Evolutionary conservation across 2,888 invertebrate genomes (phyloP).

Genomic region (Troides helena): DNA sequence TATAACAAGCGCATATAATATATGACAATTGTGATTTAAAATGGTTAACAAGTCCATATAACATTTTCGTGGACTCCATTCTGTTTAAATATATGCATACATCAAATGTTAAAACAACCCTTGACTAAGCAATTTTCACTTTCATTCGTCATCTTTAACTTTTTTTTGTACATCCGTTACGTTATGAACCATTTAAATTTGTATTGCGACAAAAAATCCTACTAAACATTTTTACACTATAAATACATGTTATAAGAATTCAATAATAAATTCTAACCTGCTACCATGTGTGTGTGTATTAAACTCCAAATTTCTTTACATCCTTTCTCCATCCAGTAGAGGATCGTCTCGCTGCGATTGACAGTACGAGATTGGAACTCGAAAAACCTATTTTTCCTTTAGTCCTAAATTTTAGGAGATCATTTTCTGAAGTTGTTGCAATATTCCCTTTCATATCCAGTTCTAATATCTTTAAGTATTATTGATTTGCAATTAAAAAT

Average conservation of each 20-base stretch:
- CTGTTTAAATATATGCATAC: no score
- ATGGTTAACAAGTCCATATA: neutral
- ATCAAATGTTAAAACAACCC: no score
- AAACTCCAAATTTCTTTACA: neutral
- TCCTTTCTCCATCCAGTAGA: neutral
- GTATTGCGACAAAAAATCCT: neutral
- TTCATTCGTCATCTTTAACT: no score
- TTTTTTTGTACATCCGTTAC: neutral
- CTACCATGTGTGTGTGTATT: neutral
- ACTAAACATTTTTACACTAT: neutral
- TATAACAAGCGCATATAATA: no score
- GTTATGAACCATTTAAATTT: neutral
- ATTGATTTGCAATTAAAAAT: no score
- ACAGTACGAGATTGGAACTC: slow-evolving; percentile 14
- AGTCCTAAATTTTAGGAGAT: slow-evolving; percentile 3
- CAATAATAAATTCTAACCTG: neutral
- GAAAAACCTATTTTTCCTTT: slow-evolving; percentile 1
- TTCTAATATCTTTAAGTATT: neutral
- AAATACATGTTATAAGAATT: neutral
- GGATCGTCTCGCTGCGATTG: slow-evolving; percentile 3
- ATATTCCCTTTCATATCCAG: neutral
- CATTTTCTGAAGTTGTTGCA: neutral
- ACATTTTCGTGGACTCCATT: neutral
- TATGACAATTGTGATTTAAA: no score
- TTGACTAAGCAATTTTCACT: no score